Percentiles rank a stretch among this genome's conserved stretches.
Conservation (phyloP, 2,113 vertebrate genomes). For the Clupea harengus region DNA sequence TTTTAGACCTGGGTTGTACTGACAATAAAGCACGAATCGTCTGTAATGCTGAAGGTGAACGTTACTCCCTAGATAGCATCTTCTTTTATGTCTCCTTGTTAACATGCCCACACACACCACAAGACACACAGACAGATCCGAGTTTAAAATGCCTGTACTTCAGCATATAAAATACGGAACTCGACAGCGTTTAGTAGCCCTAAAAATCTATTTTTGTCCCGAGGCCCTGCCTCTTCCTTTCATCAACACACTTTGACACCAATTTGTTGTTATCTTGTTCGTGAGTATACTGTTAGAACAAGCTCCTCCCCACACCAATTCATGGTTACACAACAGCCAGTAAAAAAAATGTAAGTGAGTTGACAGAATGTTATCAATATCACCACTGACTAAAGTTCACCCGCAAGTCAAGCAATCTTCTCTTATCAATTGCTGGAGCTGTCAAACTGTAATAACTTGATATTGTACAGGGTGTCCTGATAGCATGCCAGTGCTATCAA, state of each 20-base stretch:
- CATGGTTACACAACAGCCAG: background rate
- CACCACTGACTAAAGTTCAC: slow-evolving; percentile 5
- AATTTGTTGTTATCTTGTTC: background rate
- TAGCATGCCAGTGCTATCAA: background rate
- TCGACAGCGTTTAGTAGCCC: background rate
- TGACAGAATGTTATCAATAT: slow-evolving; percentile 17
- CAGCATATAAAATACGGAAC: background rate
- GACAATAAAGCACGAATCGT: background rate
- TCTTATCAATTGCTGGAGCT: slow-evolving; percentile 2
- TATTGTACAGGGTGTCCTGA: background rate
- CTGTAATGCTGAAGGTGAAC: background rate
- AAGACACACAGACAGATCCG: background rate
- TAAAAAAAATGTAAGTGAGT: background rate
- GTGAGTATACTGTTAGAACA: background rate
- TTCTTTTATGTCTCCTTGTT: background rate
- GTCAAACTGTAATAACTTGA: background rate
- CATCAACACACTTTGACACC: background rate
- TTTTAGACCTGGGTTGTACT: background rate
- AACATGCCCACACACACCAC: background rate
- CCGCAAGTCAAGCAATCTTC: background rate
- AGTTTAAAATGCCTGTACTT: background rate
- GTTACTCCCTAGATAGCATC: background rate
- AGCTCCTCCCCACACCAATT: background rate
- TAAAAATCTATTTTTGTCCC: background rate
- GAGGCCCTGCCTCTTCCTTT: background rate